Evolutionary conservation across 2,797 vertebrate genomes (phyloP), one percentile per base, ranked within the genome.

Genomic region (Acomys russatus): DNA sequence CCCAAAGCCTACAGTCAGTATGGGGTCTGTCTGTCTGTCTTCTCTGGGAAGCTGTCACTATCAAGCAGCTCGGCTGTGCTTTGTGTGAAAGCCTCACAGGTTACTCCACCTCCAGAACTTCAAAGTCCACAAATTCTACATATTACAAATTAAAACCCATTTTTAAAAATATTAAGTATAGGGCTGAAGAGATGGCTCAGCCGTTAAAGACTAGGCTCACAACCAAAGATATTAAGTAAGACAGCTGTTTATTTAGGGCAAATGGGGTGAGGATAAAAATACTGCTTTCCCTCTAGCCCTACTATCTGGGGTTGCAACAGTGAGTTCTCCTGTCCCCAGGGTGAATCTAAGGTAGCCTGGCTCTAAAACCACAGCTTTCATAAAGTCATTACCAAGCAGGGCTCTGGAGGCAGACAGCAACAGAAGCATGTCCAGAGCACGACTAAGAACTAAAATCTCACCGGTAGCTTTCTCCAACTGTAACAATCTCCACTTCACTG

Each of bases 401-500:
- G 17, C 8, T 73, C 22, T 88, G 25, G 11, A 83, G 68, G 20
- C 28, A 74, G 73, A 4, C 11, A 80, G 5, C 23, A 93, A 33
- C 3, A 93, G 0, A 80, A 82, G 59, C 70, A 61, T 56, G 38
- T 94, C 92, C 70, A 92, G 82, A n/a, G 89, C 3, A 90, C 35
- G 86, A 91, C 33, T 77, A 82, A 30, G 25, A 92, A 90, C 68
- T 90, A 92, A 94, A 93, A 79, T 82, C 98, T 98, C 97, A 99
- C 99, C 99, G 99, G 98, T 99, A 99, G 94, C 99, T 99, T 98
- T 99, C 99, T 98, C 99, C 99, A 66, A 99, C 99, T 28, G 99
- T 99, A 95, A 99, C 99, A 12, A 99, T 99, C 98, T 99, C 99
- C 96, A 99, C 99, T 98, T 99, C 99, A 44, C 99, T 99, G 97